Conservation (phyloP, 2,888 invertebrate species). For the Mimas tiliae region DNA sequence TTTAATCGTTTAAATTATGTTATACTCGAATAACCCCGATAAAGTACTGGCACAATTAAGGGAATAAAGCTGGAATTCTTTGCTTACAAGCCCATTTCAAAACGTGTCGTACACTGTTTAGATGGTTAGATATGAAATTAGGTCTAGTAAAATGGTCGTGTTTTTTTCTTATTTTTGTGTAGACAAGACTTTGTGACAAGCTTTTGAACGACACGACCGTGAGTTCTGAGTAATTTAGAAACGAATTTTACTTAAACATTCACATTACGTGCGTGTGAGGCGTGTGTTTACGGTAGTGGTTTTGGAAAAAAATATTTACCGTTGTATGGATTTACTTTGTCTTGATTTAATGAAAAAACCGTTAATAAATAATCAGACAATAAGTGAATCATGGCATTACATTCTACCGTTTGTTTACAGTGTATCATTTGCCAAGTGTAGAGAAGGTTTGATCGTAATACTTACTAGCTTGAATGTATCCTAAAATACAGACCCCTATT, state of each 20-base stretch:
- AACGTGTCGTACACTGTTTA: conserved; percentile 25
- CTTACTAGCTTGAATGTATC: not conserved
- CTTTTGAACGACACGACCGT: conserved; percentile 36
- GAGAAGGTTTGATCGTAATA: not conserved
- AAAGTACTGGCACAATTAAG: conserved; percentile 25
- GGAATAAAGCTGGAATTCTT: conserved; percentile 9
- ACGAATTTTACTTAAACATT: conserved; percentile 49
- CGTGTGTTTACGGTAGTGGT: conserved; percentile 32
- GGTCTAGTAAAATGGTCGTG: conserved; percentile 27
- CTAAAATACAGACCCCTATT: conserved; percentile 4
- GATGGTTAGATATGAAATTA: conserved; percentile 27
- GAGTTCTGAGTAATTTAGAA: conserved; percentile 39
- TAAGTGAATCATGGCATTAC: too few species aligned
- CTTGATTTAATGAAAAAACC: not conserved
- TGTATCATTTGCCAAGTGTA: not conserved
- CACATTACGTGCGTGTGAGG: conserved; percentile 48
- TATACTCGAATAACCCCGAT: not conserved
- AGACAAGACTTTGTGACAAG: conserved; percentile 38
- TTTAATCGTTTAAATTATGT: conserved; percentile 1
- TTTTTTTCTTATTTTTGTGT: conserved; percentile 31
- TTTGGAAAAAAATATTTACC: not conserved
- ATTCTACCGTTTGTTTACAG: too few species aligned
- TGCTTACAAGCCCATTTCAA: conserved; percentile 24
- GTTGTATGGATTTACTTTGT: not conserved
- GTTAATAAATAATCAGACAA: too few species aligned